Evolutionary conservation across 1,140 invertebrate genomes (phyloP).

Genomic region (Diprion similis): DNA sequence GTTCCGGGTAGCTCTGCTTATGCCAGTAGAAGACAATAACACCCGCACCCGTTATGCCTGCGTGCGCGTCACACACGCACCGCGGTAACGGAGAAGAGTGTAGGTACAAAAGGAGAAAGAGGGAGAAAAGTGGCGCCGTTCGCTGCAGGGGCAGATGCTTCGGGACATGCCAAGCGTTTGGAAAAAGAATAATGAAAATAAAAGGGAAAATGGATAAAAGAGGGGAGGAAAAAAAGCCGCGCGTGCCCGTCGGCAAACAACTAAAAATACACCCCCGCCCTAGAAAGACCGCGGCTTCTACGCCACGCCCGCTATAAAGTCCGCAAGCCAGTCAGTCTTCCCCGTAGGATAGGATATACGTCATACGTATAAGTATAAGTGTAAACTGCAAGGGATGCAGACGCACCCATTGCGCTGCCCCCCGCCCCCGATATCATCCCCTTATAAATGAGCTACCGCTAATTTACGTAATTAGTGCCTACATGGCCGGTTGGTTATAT

Average conservation of each 20-base stretch:
- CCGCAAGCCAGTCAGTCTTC: background rate
- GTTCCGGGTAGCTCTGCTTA: background rate
- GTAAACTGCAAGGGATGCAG: background rate
- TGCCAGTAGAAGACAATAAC: background rate
- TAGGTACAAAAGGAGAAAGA: too few relatives aligned
- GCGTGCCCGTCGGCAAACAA: slow-evolving; percentile 50
- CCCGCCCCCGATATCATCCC: slow-evolving; percentile 19
- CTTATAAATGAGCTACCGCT: slow-evolving; percentile 32
- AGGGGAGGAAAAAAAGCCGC: slow-evolving; percentile 28
- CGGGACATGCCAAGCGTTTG: background rate
- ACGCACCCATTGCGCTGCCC: slow-evolving; percentile 15
- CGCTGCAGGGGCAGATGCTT: background rate
- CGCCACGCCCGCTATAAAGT: slow-evolving; percentile 55
- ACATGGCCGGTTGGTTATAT: background rate
- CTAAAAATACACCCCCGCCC: slow-evolving; percentile 55
- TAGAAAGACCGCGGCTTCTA: slow-evolving; percentile 29
- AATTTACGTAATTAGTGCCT: slow-evolving; percentile 41
- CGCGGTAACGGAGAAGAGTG: background rate
- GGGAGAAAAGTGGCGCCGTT: too few relatives aligned
- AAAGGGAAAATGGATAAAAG: slow-evolving; percentile 13
- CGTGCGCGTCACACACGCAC: background rate
- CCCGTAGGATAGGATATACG: too few relatives aligned
- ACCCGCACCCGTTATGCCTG: too few relatives aligned
- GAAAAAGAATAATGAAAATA: background rate
- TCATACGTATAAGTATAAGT: too few relatives aligned